These are phyloP conservation scores for Pristis pectinata DNA, from an alignment of 2,797 vertebrate genomes.

Conservation along the genomic window DNA sequence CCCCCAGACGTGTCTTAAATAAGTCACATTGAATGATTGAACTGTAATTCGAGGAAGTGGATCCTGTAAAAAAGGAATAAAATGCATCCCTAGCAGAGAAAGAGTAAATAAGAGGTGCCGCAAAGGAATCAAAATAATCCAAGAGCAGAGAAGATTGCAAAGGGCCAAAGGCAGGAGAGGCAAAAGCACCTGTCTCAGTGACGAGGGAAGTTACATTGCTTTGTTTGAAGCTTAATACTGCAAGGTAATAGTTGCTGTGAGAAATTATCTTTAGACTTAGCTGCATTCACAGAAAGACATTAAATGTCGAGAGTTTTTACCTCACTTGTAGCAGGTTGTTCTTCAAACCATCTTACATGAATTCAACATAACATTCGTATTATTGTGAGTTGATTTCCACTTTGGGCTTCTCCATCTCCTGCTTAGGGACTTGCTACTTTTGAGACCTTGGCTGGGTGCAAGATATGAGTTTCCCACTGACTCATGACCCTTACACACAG, in stretches of 20 bases:
- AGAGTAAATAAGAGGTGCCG: background rate
- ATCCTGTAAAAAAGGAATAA: background rate
- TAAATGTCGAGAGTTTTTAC: conserved; percentile 5
- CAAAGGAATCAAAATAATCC: background rate
- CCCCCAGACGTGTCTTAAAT: background rate
- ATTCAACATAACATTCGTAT: background rate
- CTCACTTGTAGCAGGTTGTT: background rate
- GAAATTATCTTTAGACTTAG: background rate
- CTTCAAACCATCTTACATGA: background rate
- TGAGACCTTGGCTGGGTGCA: background rate
- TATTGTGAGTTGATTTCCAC: background rate
- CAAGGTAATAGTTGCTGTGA: background rate
- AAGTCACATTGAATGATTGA: background rate
- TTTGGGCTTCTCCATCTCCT: background rate
- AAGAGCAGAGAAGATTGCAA: background rate
- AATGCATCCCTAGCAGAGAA: background rate
- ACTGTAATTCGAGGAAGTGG: background rate
- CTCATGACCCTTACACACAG: background rate
- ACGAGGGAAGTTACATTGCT: background rate
- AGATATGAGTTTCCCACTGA: background rate
- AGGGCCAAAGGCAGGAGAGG: background rate
- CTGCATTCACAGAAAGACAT: background rate
- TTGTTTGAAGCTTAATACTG: background rate
- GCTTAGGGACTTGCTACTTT: background rate
- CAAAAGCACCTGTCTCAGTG: background rate